Conservation (phyloP, 2,797 vertebrate genomes). For the Galagoides demidoff region DNA sequence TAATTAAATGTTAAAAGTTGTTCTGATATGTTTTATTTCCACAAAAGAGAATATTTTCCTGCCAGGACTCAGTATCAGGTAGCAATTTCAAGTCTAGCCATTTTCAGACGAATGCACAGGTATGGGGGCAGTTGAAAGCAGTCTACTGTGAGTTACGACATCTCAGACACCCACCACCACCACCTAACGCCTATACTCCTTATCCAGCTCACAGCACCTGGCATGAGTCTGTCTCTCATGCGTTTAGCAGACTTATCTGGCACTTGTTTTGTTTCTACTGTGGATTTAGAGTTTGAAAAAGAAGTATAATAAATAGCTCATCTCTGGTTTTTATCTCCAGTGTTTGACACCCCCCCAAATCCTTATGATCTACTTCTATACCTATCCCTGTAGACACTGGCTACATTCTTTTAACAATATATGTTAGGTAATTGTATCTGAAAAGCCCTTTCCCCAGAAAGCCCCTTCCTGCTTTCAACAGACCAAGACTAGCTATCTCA, state of each 20-base stretch:
- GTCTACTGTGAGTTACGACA: neutral
- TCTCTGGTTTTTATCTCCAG: conserved; percentile 36
- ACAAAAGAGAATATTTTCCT: conserved; percentile 24
- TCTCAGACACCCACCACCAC: neutral
- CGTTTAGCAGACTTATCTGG: conserved; percentile 43
- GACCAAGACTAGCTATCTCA: too few species aligned
- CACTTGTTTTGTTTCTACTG: conserved; percentile 33
- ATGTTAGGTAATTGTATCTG: too few species aligned
- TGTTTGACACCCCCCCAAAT: conserved; percentile 25
- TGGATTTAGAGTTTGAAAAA: conserved; percentile 33
- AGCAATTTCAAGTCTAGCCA: neutral
- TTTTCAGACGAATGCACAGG: conserved; percentile 34
- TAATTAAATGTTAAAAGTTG: conserved; percentile 24
- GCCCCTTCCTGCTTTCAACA: too few species aligned
- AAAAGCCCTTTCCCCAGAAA: too few species aligned
- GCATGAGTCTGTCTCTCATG: neutral
- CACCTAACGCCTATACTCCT: neutral
- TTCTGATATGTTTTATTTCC: conserved; percentile 22
- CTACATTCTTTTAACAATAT: conserved; percentile 22
- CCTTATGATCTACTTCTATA: conserved; percentile 25
- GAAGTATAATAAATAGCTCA: neutral
- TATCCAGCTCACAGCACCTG: neutral
- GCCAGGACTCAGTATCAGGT: conserved; percentile 18
- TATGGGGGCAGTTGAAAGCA: neutral
- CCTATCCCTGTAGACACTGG: neutral